phyloP scores from a whole-genome alignment of 1,140 invertebrate genomes.

The Listronotus oregonensis region DNA sequence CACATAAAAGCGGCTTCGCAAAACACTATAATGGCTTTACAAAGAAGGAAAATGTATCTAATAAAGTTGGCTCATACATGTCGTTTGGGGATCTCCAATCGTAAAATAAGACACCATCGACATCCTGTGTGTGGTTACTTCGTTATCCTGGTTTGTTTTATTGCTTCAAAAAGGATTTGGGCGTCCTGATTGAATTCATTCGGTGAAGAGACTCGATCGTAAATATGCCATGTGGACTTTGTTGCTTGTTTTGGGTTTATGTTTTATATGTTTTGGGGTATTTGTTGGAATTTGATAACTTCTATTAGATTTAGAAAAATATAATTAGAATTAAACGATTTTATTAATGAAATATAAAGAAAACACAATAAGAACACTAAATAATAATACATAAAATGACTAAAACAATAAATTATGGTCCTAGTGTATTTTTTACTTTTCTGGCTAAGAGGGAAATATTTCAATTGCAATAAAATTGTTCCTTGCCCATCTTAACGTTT shows the following conservation, averaged over 20 bases:
- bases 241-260: conserved; percentile 14
- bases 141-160: conserved; percentile 18
- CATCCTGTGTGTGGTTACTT: conserved; percentile 5
- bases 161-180: conserved; percentile 20
- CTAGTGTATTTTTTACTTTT: too few species aligned
- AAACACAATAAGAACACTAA: too few species aligned
- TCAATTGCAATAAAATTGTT: too few species aligned
- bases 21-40: conserved; percentile 15
- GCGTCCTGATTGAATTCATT: conserved; percentile 16
- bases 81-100: conserved; percentile 20
- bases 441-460: too few species aligned
- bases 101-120: conserved; percentile 22
- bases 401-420: too few species aligned
- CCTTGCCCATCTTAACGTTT: too few species aligned
- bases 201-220: conserved; percentile 11
- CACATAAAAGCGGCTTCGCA: conserved; percentile 3
- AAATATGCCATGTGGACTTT: conserved; percentile 19
- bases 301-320: too few species aligned
- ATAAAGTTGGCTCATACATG: conserved; percentile 20
- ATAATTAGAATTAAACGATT: too few species aligned
- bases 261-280: conserved; percentile 4
- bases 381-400: too few species aligned
- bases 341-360: too few species aligned
- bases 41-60: conserved; percentile 24
- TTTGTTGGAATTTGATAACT: conserved; percentile 5